phyloP scores from a whole-genome alignment of 2,113 vertebrate species.

The Nibea albiflora region DNA sequence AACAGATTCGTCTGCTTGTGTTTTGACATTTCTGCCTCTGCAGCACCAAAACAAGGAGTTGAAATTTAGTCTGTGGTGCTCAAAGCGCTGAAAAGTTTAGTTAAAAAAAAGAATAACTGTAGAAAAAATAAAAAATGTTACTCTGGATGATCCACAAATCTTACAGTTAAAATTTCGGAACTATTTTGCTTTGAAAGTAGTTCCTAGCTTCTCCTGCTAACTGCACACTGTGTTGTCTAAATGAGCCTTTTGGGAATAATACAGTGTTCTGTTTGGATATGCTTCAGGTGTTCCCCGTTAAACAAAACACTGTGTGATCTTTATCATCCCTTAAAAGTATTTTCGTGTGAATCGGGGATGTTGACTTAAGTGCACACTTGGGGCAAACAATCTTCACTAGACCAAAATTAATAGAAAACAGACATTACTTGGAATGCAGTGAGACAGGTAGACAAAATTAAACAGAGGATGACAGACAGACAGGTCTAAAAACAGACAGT shows the following conservation, averaged over 20 bases:
- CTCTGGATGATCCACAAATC: background rate
- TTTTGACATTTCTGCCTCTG: background rate
- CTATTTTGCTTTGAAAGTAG: background rate
- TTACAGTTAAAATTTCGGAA: background rate
- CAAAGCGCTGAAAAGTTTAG: background rate
- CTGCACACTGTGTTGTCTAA: background rate
- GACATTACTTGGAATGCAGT: background rate
- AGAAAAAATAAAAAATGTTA: background rate
- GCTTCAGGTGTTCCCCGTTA: background rate
- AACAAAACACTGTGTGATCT: background rate
- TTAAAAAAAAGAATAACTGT: background rate
- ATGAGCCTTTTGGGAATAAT: background rate
- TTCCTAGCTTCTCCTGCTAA: background rate
- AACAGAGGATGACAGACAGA: background rate
- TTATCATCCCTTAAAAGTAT: background rate
- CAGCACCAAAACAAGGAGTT: background rate
- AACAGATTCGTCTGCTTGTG: conserved; percentile 11
- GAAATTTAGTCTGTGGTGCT: background rate
- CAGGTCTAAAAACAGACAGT: background rate
- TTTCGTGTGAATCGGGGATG: background rate
- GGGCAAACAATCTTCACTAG: background rate
- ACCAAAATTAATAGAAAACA: background rate
- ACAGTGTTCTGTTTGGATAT: background rate
- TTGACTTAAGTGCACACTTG: background rate
- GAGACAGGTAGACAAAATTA: background rate